Evolutionary conservation across 92 coral and sea anemone genomes (phyloP).

Genomic region (Phenganax subtilis): DNA sequence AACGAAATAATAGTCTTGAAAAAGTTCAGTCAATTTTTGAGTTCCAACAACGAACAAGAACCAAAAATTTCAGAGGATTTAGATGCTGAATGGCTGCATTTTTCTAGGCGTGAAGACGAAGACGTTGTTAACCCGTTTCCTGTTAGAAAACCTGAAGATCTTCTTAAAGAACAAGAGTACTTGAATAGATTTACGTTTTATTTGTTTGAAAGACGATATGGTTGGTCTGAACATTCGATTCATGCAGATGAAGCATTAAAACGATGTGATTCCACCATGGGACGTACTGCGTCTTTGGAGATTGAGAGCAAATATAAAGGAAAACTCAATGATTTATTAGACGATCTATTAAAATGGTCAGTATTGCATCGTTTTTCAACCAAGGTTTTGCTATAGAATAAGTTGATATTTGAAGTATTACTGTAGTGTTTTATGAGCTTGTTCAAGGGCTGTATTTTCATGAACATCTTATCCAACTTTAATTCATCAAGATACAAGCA

Average conservation of each 20-base stretch:
- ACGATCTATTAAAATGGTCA: slow-evolving; percentile 85
- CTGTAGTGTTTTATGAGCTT: not conserved
- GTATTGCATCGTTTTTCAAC: slow-evolving; percentile 9
- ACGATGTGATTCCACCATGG: slow-evolving; percentile 38
- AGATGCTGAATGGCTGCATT: slow-evolving; percentile 70
- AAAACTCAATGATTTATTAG: slow-evolving; percentile 69
- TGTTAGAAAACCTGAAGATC: slow-evolving; percentile 55
- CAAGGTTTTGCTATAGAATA: not conserved
- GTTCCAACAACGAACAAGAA: slow-evolving; percentile 40
- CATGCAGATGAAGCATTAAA: slow-evolving; percentile 49
- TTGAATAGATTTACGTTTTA: slow-evolving; percentile 78
- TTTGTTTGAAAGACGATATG: slow-evolving; percentile 88
- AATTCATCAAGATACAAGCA: not conserved
- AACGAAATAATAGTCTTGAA: slow-evolving; percentile 70
- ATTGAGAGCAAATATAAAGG: slow-evolving; percentile 69
- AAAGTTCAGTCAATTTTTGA: slow-evolving; percentile 53
- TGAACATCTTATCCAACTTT: not conserved
- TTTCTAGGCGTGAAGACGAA: slow-evolving; percentile 45
- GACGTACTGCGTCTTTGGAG: slow-evolving; percentile 55
- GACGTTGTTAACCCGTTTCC: slow-evolving; percentile 75
- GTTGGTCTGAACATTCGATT: slow-evolving; percentile 79
- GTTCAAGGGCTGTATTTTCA: not conserved
- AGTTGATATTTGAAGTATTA: not conserved
- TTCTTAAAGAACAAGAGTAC: slow-evolving; percentile 54
- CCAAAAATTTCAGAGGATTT: slow-evolving; percentile 35